phyloP scores from a whole-genome alignment of 2,113 vertebrate genomes.

The Sapayoa aenigma region DNA sequence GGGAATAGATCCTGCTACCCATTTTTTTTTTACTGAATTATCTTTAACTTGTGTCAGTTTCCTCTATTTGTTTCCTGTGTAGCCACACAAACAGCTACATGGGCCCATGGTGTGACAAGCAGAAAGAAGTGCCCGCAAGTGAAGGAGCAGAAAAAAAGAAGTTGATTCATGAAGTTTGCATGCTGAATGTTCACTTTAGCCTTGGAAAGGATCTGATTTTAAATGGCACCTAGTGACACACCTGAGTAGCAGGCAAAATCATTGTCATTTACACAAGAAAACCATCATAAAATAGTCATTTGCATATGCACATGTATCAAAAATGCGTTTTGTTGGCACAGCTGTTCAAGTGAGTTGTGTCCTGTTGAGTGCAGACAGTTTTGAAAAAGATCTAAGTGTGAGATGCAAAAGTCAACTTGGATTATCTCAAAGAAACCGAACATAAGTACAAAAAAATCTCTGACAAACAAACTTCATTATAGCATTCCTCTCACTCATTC shows the following conservation, averaged over 20 bases:
- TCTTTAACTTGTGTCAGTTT: slow-evolving; percentile 13
- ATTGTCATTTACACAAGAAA: neutral
- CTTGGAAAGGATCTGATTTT: neutral
- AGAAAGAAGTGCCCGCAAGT: neutral
- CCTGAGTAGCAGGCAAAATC: neutral
- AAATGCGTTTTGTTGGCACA: neutral
- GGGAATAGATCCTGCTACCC: neutral
- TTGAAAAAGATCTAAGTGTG: neutral
- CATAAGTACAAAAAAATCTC: neutral
- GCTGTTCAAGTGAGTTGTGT: neutral
- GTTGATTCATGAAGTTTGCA: neutral
- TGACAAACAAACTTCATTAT: neutral
- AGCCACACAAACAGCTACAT: neutral
- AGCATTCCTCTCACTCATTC: neutral
- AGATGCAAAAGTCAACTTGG: neutral
- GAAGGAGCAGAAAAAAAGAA: neutral
- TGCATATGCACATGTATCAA: neutral
- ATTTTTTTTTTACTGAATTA: slow-evolving; percentile 12
- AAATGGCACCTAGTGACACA: neutral
- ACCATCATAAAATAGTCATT: neutral
- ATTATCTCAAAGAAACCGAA: slow-evolving; percentile 19
- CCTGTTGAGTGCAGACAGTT: neutral
- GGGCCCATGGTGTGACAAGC: neutral
- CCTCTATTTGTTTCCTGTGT: neutral
- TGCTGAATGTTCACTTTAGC: neutral